Evolutionary conservation across 2,888 invertebrate genomes (phyloP), one percentile per base, ranked within the genome.

Genomic region (Eupithecia centaureata): DNA sequence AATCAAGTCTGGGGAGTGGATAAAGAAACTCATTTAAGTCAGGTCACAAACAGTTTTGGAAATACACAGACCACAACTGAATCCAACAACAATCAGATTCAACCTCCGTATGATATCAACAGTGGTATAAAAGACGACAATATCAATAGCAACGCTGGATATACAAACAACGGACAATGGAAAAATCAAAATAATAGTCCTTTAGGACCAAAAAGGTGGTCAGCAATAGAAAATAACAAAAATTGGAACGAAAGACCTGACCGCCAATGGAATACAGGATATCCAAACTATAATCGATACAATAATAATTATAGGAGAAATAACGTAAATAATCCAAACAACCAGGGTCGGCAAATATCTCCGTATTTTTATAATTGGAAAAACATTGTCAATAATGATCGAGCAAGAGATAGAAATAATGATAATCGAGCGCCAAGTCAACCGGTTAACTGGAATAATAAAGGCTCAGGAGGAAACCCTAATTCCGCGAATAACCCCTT

Each of bases 1-100:
- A 79, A 77, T 65, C 79, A 77, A 35, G 65, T 82, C 63, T 81
- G 80, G 82, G 80, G 81, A 61, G 58, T 79, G 32, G 74, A 76
- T 65, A 63, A 32, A 28, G 15, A 13, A 68, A 18, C n/a, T 54
- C 12, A 5, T 8, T 67, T 42, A 27, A 66, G 33, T 57, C 60
- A 22, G 38, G 27, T 66, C 25, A 66, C 61, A 18, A 56, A 28
- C 15, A 27, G 42, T 59, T 61, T 18, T n/a, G 63, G 33, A 8
- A 69, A 61, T 30, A 25, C 30, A 12, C 52, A 60, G 2, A 15
- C 60, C 4, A 42, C 32, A 51, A 30, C 62, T 13, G 47, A 22
- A 47, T 47, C 18, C 22, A n/a, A 47, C 22, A 47, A 47, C 10
- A 22, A 47, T 22, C 47, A 47, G 47, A 12, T 47, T 0, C 22